Base-by-base conservation (phyloP, 2,113 vertebrate species). In the Numida meleagris region DNA sequence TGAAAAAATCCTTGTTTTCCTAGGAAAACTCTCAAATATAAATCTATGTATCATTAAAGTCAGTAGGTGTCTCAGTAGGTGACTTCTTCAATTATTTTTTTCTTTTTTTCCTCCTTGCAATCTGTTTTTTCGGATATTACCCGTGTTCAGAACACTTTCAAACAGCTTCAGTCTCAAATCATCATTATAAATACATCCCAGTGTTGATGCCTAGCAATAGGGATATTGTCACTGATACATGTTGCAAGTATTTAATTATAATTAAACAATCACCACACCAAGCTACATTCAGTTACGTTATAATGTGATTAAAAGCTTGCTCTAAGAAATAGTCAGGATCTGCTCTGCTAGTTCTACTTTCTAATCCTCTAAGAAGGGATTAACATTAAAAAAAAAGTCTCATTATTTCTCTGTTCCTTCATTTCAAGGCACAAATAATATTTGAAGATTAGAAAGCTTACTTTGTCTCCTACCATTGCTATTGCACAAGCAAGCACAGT, bases 301-400 rank as follows among this genome's bases (percentile, higher is more conserved):
- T 93, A 95, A 78, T 92, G 63, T 97, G 90, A 96, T 96, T 96
- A 97, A 97, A 96, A 77, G 66, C 48, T 95, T 94, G 79, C 74
- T 94, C 42, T 66, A 96, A 96, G 55, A 94, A 96, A 74, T 68
- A 94, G 75, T 76, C 74, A 86, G 43, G 92, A 94, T 97, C 93
- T 97, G 42, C 78, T 53, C 63, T 93, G 59, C 79, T 94, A 95
- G 77, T 97, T 93, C 93, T 89, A 82, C 71, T 92, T 94, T 93
- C 80, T 96, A 95, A 97, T 97, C 89, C 67, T 94, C 77, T 74
- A 92, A 93, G 86, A 96, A 96, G 95, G 38, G 80, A 96, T 95
- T 97, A 97, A 68, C 58, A 77, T 86, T 93, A 74, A 91, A 85
- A 90, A 93, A 43, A 43, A 43, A 29, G 79, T 89, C 59, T 93